Base-by-base conservation (phyloP, 2,113 vertebrate genomes). In the Neogale vison region DNA sequence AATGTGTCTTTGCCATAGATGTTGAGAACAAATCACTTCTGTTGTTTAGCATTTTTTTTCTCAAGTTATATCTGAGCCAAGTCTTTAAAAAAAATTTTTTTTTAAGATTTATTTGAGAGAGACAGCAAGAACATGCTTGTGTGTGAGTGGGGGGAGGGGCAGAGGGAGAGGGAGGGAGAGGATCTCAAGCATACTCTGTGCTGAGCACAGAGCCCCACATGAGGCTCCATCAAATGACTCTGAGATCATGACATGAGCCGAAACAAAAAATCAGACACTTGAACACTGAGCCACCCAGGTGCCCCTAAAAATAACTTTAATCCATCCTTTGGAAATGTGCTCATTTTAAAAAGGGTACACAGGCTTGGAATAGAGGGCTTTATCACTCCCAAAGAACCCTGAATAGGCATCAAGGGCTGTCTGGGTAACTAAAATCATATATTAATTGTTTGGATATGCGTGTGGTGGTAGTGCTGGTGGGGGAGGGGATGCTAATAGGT, bases 61-160 rank as follows among this genome's bases (percentile, higher is more conserved):
- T 76, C 69, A 82, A 95, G 83, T 90, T 96, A 76, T 93, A 81
- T 65, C 84, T 76, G 57, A 95, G 95, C 86, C 76, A 89, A 92
- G 6, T 14, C 57, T 95, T 97, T 55, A 23, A 31, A 63, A 67
- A 47, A 45, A 76, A 52, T 12, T n/a, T 31, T 67, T 65, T 34
- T 67, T 34, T 15, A 69, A 69, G 18, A 69, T 69, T 69, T 36
- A 69, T 69, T 69, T 69, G 67, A 69, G 17, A 69, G 34, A 36
- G 34, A 69, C 34, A 20, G 34, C 63, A 34, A 69, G 29, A 69
- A 18, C 4, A 8, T 69, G 34, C 7, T 2, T 8, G 12, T 69
- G 67, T 0, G 2, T 36, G 67, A 36, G n/a, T 4, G 8, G 34
- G 18, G 67, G 34, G 67, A 36, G 67, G 67, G 17, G 34, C 67